Evolutionary conservation across 2,888 invertebrate species (phyloP).

Genomic region (Cepaea hortensis): DNA sequence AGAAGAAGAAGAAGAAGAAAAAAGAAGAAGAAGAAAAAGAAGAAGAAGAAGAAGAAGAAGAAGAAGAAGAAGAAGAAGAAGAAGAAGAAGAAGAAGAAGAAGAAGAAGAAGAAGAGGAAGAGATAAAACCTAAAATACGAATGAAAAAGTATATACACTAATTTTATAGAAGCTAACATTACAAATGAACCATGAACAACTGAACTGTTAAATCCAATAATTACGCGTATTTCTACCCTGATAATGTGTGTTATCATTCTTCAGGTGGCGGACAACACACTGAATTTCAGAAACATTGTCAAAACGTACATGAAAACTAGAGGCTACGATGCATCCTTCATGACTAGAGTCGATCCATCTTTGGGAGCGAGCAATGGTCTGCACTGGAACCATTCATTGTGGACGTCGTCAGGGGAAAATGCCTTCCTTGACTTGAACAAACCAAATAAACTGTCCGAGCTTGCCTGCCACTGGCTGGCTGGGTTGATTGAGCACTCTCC

Average conservation of each 20-base stretch:
- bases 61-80: neutral
- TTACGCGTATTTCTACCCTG: no score
- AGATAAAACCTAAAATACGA: no score
- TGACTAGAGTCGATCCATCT: constrained; percentile 33
- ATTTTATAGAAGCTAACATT: no score
- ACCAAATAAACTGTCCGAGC: constrained; percentile 37
- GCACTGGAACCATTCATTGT: constrained; percentile 50
- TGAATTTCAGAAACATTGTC: constrained; percentile 32
- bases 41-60: neutral
- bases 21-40: neutral
- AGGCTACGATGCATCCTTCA: constrained; percentile 40
- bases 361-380: constrained; percentile 36
- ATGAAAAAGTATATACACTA: no score
- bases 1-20: neutral
- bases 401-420: constrained; percentile 42
- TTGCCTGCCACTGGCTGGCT: constrained; percentile 51
- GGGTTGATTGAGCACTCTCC: constrained; percentile 46
- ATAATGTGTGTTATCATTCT: no score
- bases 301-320: constrained; percentile 28
- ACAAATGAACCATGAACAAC: no score
- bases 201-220: no score
- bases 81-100: neutral
- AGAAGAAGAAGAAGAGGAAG: neutral
- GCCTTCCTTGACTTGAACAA: constrained; percentile 40
- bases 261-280: constrained; percentile 30